Conservation (phyloP, 2,797 vertebrate species). For the Lithobates pipiens region DNA sequence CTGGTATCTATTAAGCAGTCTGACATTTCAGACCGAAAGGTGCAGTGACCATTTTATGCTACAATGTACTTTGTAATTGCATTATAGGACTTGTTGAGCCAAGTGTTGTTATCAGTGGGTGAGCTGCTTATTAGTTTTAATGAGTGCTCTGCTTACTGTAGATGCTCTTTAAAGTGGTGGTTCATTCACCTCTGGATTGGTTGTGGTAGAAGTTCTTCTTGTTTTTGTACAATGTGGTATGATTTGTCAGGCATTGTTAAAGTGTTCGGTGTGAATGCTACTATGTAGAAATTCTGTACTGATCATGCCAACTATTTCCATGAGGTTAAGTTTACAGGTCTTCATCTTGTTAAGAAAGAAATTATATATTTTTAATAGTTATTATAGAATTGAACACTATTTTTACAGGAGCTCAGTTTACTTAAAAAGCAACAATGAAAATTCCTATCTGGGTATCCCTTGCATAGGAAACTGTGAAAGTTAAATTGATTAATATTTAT, state of each 20-base stretch:
- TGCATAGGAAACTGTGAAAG: too few relatives aligned
- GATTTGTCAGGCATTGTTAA: neutral
- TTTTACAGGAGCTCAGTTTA: too few relatives aligned
- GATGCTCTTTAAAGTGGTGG: constrained; percentile 19
- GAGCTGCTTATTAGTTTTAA: constrained; percentile 51
- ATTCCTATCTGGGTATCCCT: too few relatives aligned
- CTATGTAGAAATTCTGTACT: neutral
- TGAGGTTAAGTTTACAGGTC: neutral
- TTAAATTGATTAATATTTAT: too few relatives aligned
- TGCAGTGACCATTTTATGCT: constrained; percentile 25
- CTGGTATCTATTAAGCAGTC: constrained; percentile 4
- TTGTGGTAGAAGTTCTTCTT: constrained; percentile 24
- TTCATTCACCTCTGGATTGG: constrained; percentile 37
- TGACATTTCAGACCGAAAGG: constrained; percentile 9
- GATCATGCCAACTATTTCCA: neutral
- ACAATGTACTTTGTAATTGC: constrained; percentile 19
- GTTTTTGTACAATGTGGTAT: constrained; percentile 27
- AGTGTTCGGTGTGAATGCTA: neutral
- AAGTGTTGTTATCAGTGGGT: constrained; percentile 47
- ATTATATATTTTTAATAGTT: neutral
- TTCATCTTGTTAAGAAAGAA: neutral
- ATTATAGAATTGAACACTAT: too few relatives aligned
- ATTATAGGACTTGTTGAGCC: constrained; percentile 38
- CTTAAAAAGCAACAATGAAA: too few relatives aligned
- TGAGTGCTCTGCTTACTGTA: constrained; percentile 31